Evolutionary conservation across 1,140 invertebrate genomes (phyloP).

Genomic region (Drosophila cardini): DNA sequence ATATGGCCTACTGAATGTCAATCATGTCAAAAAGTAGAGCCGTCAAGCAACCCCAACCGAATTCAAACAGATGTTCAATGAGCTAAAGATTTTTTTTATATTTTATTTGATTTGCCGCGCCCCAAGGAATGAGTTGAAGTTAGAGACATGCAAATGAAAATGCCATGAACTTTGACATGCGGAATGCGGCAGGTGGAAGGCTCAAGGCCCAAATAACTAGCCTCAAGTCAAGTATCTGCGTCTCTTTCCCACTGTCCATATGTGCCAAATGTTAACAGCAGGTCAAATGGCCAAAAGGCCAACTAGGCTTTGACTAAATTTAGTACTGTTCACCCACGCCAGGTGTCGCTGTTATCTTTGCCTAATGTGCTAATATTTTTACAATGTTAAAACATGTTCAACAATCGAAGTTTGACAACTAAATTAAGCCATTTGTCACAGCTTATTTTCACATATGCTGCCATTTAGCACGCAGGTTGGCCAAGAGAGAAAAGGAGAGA

Average conservation of each 20-base stretch:
- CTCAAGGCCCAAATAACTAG: conserved; percentile 48
- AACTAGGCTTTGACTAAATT: conserved; percentile 29
- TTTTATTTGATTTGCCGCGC: conserved; percentile 25
- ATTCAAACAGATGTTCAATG: conserved; percentile 79
- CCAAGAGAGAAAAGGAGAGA: conserved; percentile 52
- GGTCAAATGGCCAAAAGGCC: conserved; percentile 59
- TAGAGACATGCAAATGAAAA: conserved; percentile 73
- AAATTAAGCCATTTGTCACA: conserved; percentile 85
- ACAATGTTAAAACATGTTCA: conserved; percentile 72
- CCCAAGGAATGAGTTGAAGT: background rate
- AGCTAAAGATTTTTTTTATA: conserved; percentile 45
- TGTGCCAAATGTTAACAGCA: conserved; percentile 72
- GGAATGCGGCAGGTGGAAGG: conserved; percentile 64
- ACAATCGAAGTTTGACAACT: conserved; percentile 71
- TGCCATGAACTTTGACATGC: conserved; percentile 31
- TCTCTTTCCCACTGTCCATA: conserved; percentile 18
- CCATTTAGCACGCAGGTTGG: conserved; percentile 81
- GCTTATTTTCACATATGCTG: conserved; percentile 84
- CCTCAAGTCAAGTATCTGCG: conserved; percentile 53
- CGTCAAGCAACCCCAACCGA: conserved; percentile 47
- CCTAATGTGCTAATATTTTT: conserved; percentile 80
- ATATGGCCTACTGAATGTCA: conserved; percentile 68
- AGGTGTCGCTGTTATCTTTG: conserved; percentile 62
- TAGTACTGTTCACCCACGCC: conserved; percentile 14
- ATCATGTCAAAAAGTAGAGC: conserved; percentile 41